Conservation (phyloP, 2,888 invertebrate species). For the Eubasilissa splendida region DNA sequence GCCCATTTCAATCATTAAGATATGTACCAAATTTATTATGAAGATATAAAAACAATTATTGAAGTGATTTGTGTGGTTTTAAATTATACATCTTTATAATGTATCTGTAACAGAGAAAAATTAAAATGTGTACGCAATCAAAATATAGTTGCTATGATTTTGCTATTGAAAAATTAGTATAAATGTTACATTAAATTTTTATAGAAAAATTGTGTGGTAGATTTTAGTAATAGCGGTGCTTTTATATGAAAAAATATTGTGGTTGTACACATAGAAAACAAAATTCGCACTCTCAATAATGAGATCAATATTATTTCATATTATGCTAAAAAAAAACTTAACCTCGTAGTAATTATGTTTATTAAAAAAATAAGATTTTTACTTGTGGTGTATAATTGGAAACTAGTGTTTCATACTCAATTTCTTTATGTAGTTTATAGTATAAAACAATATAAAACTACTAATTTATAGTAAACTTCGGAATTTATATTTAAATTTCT, state of each 20-base stretch:
- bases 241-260: not conserved
- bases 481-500: too few species aligned
- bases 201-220: conserved; percentile 16
- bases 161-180: not conserved
- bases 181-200: not conserved
- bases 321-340: too few species aligned
- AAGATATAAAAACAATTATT: too few species aligned
- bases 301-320: not conserved
- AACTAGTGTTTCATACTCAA: too few species aligned
- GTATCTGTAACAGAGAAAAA: too few species aligned
- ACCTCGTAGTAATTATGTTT: not conserved
- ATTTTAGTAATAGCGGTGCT: conserved; percentile 30
- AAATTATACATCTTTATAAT: too few species aligned
- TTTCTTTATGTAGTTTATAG: too few species aligned
- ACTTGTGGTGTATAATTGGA: not conserved
- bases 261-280: not conserved
- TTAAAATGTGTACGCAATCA: not conserved
- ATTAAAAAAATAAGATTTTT: conserved; percentile 11
- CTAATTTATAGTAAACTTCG: too few species aligned
- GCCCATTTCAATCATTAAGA: too few species aligned
- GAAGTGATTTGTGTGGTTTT: too few species aligned
- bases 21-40: too few species aligned
- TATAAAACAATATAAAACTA: too few species aligned
- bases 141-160: not conserved
- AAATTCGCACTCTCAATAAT: conserved; percentile 5